phyloP scores from a whole-genome alignment of 2,113 vertebrate genomes.

The Phaethon lepturus region DNA sequence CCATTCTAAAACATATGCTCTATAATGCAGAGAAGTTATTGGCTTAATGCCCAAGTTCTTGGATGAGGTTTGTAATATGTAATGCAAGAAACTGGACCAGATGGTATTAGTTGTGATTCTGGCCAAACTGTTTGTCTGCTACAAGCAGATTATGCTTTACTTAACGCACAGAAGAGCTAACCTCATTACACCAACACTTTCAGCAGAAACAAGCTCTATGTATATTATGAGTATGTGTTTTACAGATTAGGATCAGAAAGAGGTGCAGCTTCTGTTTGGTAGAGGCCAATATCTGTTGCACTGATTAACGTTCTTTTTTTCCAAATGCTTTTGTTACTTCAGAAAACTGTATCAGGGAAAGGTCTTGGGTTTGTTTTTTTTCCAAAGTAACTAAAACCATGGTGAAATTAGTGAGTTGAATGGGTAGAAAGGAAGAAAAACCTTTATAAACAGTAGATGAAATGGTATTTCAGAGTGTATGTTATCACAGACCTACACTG shows the following conservation, averaged over 20 bases:
- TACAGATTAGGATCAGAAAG: neutral
- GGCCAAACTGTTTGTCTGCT: neutral
- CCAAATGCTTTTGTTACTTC: neutral
- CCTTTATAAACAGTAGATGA: neutral
- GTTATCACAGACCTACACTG: neutral
- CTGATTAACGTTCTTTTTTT: neutral
- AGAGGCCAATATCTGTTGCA: neutral
- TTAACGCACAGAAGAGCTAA: neutral
- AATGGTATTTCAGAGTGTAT: neutral
- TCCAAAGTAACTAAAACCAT: neutral
- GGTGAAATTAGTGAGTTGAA: neutral
- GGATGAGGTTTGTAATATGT: neutral
- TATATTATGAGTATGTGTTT: neutral
- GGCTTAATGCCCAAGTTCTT: neutral
- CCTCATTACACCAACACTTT: neutral
- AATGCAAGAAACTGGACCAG: neutral
- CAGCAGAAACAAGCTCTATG: neutral
- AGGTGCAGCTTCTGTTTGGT: neutral
- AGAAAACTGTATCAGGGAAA: neutral
- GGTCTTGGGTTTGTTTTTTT: neutral
- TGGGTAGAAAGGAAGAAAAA: neutral
- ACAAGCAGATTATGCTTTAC: neutral
- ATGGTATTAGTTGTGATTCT: conserved; percentile 20
- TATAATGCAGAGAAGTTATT: neutral
- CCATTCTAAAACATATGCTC: neutral